phyloP scores from a whole-genome alignment of 2,888 invertebrate species.

The Sipunculus nudus region DNA sequence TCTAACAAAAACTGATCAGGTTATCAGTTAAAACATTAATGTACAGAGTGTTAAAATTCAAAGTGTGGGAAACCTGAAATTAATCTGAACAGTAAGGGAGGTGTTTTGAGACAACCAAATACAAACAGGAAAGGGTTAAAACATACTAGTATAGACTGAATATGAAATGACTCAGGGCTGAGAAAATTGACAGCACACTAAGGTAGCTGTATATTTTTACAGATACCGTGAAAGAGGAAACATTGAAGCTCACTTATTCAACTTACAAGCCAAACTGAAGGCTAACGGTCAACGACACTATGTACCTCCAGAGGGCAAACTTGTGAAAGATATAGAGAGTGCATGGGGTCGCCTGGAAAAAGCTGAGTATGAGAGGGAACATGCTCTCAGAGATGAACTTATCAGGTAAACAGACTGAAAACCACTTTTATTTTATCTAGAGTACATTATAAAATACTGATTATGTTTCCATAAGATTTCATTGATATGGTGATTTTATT shows the following conservation, averaged over 20 bases:
- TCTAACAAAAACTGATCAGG: no score
- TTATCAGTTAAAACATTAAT: no score
- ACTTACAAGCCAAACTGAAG: constrained; percentile 95
- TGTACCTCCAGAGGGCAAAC: constrained; percentile 76
- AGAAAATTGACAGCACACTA: no score
- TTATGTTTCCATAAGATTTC: no score
- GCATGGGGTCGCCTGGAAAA: constrained; percentile 93
- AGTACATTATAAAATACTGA: neutral
- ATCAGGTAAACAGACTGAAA: constrained; percentile 69
- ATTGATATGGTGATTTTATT: no score
- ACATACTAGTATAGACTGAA: no score
- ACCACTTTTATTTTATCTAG: neutral
- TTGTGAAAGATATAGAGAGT: constrained; percentile 93
- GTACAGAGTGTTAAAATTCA: no score
- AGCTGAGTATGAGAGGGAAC: constrained; percentile 92
- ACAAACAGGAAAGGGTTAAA: no score
- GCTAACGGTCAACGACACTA: constrained; percentile 75
- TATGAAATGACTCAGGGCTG: neutral
- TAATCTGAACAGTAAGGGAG: no score
- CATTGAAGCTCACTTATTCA: constrained; percentile 89
- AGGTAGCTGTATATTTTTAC: no score
- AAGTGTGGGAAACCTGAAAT: no score
- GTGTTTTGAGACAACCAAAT: no score
- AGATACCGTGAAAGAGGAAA: constrained; percentile 97
- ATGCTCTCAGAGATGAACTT: constrained; percentile 89